Evolutionary conservation across 1,140 invertebrate genomes (phyloP).

Genomic region (Penaeus indicus): DNA sequence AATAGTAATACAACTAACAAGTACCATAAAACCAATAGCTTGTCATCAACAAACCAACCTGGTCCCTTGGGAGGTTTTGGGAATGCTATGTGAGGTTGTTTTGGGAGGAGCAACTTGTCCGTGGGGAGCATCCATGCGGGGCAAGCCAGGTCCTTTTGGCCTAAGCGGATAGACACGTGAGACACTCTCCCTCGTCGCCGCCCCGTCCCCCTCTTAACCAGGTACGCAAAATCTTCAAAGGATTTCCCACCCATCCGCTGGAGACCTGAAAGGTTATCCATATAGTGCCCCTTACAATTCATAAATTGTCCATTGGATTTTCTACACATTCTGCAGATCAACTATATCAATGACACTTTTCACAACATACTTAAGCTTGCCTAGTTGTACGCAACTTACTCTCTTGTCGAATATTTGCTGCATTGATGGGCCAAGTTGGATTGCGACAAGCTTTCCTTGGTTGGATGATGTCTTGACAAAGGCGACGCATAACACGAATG

Average conservation of each 20-base stretch:
- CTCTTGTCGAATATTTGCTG: slow-evolving; percentile 86
- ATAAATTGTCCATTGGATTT: not conserved
- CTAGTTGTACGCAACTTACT: slow-evolving; percentile 74
- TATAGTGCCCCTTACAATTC: not conserved
- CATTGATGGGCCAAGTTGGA: slow-evolving; percentile 88
- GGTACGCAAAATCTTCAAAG: slow-evolving; percentile 61
- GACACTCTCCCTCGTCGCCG: slow-evolving; percentile 57
- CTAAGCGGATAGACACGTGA: slow-evolving; percentile 54
- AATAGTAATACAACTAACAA: slow-evolving; percentile 13
- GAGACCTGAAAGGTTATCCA: slow-evolving; percentile 60
- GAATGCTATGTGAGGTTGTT: slow-evolving; percentile 84
- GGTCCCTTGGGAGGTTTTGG: slow-evolving; percentile 89
- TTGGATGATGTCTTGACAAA: slow-evolving; percentile 86
- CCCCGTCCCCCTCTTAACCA: slow-evolving; percentile 59
- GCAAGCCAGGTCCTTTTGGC: slow-evolving; percentile 53
- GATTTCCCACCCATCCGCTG: slow-evolving; percentile 61
- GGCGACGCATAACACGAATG: slow-evolving; percentile 86
- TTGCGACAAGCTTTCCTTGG: slow-evolving; percentile 88
- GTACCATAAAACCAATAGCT: slow-evolving; percentile 23
- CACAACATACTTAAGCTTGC: slow-evolving; percentile 26
- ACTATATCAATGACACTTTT: slow-evolving; percentile 2
- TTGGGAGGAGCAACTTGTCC: slow-evolving; percentile 80
- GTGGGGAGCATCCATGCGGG: slow-evolving; percentile 87
- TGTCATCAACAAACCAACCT: slow-evolving; percentile 70
- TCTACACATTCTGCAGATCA: not conserved